Base-by-base conservation (phyloP, 2,888 invertebrate genomes). In the Pseudeuparius sepicola region DNA sequence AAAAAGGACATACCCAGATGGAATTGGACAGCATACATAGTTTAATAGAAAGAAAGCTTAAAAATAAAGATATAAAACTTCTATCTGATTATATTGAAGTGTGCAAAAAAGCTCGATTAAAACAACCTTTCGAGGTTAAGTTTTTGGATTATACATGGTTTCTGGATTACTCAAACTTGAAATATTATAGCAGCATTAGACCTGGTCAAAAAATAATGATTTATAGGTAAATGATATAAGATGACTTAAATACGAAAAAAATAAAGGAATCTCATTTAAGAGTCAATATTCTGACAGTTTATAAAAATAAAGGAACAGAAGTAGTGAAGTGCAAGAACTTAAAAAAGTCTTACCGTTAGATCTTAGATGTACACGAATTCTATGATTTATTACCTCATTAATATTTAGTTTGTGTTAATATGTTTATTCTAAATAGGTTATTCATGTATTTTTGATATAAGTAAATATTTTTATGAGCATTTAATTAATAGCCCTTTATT, bases 41-140 rank as follows among this genome's bases (percentile, higher is more conserved):
- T 17, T 14, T 26, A 14, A 26, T 32, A 12, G 32, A 32, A 32
- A 16, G 31, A 24, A 31, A 37, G 18, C 13, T 37, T n/a, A 37
- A 42, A 30, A 37, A 36, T 26, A 30, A 29, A 28, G 40, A 42
- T 20, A 42, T 42, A 2, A 33, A 42, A n/a, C 31, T 41, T 24
- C 39, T 36, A 31, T 27, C 35, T 18, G 39, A 40, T 24, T 40
- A 40, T 18, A 32, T 42, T 31, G 17, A 31, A 24, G 35, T 31
- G 14, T 31, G 32, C 15, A n/a, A 33, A 29, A 27, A 37, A 9
- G 40, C 42, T n/a, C n/a, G n/a, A n/a, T n/a, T n/a, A n/a, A 24
- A 31, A 24, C 26, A 31, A 36, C 28, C 24, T 32, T 36, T 36
- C 18, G 11, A 36, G 4, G 24, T 34, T 16, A 27, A 27, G 23